Evolutionary conservation across 2,797 vertebrate species (phyloP).

Genomic region (Podarcis lilfordi): DNA sequence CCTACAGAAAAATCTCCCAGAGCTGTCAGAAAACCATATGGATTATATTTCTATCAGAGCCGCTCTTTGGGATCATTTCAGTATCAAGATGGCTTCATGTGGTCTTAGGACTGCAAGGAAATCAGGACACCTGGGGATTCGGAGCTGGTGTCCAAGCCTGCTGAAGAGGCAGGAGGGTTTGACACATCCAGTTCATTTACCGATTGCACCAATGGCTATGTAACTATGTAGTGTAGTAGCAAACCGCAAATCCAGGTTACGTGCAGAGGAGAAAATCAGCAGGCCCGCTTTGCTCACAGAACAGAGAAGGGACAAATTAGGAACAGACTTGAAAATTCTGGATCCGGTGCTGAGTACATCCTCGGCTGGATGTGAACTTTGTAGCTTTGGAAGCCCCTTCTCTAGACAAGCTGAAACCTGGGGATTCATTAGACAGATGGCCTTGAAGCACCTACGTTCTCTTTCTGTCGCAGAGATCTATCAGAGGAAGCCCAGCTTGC

Average conservation of each 20-base stretch:
- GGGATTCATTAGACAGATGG: conserved; percentile 71
- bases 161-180: not conserved
- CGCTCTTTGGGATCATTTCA: not conserved
- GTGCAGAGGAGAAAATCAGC: not conserved
- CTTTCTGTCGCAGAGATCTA: conserved; percentile 65
- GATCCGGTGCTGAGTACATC: conserved; percentile 1
- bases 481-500: conserved; percentile 66
- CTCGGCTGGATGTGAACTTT: conserved; percentile 21
- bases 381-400: conserved; percentile 39
- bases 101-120: not conserved
- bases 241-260: not conserved
- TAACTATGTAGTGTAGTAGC: not conserved
- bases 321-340: conserved; percentile 34
- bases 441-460: conserved; percentile 62
- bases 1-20: not conserved
- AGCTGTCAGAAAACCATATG: not conserved
- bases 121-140: not conserved
- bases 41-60: not conserved
- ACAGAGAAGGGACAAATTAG: not conserved
- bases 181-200: not conserved
- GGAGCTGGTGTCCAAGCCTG: not conserved
- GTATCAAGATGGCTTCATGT: not conserved
- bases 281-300: not conserved
- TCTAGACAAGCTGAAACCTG: conserved; percentile 47
- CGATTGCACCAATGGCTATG: not conserved